These are phyloP conservation scores for Zosterops lateralis DNA, from an alignment of 2,113 vertebrate species.

Conservation along the genomic window DNA sequence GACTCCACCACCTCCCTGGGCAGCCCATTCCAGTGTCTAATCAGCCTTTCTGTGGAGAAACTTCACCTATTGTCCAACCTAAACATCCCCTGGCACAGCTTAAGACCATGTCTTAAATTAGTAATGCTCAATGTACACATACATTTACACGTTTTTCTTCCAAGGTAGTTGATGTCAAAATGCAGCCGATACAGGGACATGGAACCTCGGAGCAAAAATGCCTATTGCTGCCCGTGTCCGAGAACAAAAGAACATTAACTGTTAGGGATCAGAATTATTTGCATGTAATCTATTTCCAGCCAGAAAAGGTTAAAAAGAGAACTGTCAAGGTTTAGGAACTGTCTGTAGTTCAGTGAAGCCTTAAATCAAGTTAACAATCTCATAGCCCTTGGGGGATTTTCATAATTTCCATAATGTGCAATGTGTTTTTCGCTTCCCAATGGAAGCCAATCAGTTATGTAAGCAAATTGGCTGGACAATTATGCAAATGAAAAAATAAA, in stretches of 20 bases:
- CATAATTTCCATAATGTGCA: neutral
- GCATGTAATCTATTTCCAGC: neutral
- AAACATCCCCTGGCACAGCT: neutral
- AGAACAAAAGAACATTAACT: neutral
- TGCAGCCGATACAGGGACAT: accelerated
- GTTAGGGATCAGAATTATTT: neutral
- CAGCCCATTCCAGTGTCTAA: neutral
- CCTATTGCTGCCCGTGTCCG: neutral
- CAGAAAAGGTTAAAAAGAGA: neutral
- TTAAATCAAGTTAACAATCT: constrained; percentile 19
- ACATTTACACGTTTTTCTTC: neutral
- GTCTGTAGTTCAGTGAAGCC: neutral
- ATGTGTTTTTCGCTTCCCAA: neutral
- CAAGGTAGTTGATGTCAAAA: neutral
- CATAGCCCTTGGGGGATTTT: neutral
- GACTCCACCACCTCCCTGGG: neutral
- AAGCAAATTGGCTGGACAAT: constrained; percentile 11
- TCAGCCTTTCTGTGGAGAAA: neutral
- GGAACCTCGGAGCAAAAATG: neutral
- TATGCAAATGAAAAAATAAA: constrained; percentile 12
- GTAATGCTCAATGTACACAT: no score
- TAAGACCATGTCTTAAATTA: neutral
- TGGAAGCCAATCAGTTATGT: neutral
- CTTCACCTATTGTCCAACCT: neutral
- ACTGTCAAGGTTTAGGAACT: neutral